Conservation (phyloP, 1,140 invertebrate genomes). For the Eupristina koningsbergeri region DNA sequence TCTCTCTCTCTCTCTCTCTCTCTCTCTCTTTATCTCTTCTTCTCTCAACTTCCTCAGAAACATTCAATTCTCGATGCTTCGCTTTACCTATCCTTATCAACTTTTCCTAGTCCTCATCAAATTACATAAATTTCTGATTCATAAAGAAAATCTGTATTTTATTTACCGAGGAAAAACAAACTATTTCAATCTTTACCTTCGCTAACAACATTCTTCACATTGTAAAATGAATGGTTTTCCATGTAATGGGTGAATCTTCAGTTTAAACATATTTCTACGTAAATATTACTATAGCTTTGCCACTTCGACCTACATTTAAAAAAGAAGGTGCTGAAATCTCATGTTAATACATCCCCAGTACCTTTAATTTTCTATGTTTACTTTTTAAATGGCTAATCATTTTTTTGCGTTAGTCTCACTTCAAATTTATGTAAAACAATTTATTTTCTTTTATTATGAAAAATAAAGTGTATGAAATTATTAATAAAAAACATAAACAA, state of each 20-base stretch:
- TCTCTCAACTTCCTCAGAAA: not conserved
- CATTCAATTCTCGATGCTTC: not conserved
- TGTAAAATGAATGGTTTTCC: not conserved
- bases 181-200: not conserved
- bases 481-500: too few species aligned
- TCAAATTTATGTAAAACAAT: too few species aligned
- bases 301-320: constrained; percentile 6
- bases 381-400: too few species aligned
- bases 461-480: too few species aligned
- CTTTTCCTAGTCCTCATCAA: too few species aligned
- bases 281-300: not conserved
- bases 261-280: not conserved
- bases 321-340: too few species aligned
- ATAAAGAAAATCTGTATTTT: not conserved
- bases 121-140: not conserved
- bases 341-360: too few species aligned
- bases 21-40: too few species aligned
- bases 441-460: too few species aligned
- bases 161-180: not conserved
- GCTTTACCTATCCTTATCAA: too few species aligned
- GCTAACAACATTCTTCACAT: not conserved
- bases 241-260: not conserved
- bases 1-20: too few species aligned
- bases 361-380: not conserved
- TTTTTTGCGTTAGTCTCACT: too few species aligned